Percentiles rank a stretch among this genome's conserved stretches.
Evolutionary conservation across 2,888 invertebrate species (phyloP).

Genomic region (Tricholauxania praeusta): DNA sequence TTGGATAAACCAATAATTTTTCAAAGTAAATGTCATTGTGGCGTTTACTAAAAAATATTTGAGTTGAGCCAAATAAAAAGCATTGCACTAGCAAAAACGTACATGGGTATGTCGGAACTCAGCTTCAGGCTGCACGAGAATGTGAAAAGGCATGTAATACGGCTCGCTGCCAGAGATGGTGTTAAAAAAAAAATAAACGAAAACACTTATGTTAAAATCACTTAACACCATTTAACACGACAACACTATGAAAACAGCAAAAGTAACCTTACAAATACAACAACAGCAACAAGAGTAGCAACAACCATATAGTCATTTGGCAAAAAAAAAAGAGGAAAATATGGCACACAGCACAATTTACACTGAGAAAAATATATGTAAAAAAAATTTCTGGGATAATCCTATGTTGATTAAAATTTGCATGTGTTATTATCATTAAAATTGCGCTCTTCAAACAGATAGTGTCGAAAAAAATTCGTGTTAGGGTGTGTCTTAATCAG

Average conservation of each 20-base stretch:
- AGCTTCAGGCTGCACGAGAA: too few relatives aligned
- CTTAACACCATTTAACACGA: constrained; percentile 30
- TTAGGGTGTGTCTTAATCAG: too few relatives aligned
- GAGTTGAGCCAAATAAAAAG: not conserved
- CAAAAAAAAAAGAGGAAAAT: not conserved
- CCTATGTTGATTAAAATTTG: constrained; percentile 5
- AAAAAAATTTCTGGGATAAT: too few relatives aligned
- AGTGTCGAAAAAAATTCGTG: not conserved
- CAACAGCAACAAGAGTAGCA: not conserved
- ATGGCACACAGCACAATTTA: not conserved
- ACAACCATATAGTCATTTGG: not conserved
- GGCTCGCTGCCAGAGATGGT: too few relatives aligned
- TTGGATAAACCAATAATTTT: too few relatives aligned
- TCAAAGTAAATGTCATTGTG: not conserved
- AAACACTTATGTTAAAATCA: constrained; percentile 31
- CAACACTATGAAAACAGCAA: not conserved
- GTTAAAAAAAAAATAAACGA: not conserved
- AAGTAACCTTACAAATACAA: not conserved
- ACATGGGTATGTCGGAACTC: too few relatives aligned
- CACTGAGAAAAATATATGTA: too few relatives aligned
- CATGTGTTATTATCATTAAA: constrained; percentile 24
- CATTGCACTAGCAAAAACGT: not conserved
- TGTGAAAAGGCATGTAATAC: too few relatives aligned
- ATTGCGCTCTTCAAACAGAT: not conserved
- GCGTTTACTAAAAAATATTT: not conserved